A percentile compares a stretch with the other conserved stretches of the same genome.
phyloP scores from a whole-genome alignment of 2,888 invertebrate genomes.

The Nemurella pictetii region DNA sequence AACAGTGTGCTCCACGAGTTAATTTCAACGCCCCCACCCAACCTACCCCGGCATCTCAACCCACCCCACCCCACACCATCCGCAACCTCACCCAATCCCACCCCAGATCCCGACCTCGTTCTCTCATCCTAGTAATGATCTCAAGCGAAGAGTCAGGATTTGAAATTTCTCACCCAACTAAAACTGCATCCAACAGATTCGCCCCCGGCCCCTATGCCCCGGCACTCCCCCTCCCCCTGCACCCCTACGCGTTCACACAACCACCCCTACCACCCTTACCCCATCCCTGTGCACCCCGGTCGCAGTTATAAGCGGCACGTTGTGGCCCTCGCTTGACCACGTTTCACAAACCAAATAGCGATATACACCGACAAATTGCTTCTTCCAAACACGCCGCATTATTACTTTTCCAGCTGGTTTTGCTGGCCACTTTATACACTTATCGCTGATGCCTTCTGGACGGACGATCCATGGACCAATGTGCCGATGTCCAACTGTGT shows the following conservation, averaged over 20 bases:
- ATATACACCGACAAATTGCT: constrained; percentile 17
- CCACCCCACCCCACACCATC: background rate
- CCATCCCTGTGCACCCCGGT: background rate
- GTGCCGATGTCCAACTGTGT: no score
- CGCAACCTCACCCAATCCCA: background rate
- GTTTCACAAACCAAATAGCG: constrained; percentile 7
- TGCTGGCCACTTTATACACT: background rate
- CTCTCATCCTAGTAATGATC: constrained; percentile 5
- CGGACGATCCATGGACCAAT: no score
- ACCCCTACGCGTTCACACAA: no score
- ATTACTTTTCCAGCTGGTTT: background rate
- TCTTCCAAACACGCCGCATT: background rate
- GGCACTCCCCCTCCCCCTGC: background rate
- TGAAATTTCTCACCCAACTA: background rate
- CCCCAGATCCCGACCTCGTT: background rate
- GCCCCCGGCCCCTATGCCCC: background rate
- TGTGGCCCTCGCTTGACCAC: background rate
- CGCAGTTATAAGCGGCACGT: background rate
- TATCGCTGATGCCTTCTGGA: no score
- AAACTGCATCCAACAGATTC: constrained; percentile 15
- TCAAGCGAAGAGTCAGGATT: background rate
- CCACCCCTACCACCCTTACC: background rate
- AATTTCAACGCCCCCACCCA: background rate
- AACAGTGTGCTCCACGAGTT: constrained; percentile 9
- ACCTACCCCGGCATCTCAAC: no score